phyloP scores from a whole-genome alignment of 1,140 invertebrate species.

The Meloidogyne exigua region DNA sequence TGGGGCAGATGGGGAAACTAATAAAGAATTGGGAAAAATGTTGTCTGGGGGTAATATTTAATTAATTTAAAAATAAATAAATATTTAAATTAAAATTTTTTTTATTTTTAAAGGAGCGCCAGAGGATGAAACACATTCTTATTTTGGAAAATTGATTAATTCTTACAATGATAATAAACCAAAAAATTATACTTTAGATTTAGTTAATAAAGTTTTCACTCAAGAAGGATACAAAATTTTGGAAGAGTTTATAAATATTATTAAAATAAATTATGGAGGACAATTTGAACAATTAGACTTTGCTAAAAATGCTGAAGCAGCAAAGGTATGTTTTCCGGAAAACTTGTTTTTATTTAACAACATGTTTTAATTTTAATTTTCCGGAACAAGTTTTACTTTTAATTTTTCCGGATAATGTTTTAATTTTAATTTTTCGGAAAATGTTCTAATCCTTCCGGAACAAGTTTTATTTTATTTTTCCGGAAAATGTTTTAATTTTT shows the following conservation, averaged over 20 bases:
- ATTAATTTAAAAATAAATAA: no score
- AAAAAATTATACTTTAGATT: slow-evolving; percentile 30
- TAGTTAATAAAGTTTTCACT: slow-evolving; percentile 25
- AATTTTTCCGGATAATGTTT: no score
- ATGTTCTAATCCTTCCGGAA: no score
- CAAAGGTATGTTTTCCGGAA: slow-evolving; percentile 5
- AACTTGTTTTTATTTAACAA: no score
- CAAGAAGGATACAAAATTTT: slow-evolving; percentile 12
- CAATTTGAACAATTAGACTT: slow-evolving; percentile 31
- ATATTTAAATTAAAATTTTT: not conserved
- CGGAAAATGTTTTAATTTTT: no score
- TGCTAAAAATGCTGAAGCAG: slow-evolving; percentile 9
- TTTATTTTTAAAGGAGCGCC: not conserved
- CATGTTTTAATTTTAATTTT: no score
- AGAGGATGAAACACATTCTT: not conserved
- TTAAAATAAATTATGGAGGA: slow-evolving; percentile 15
- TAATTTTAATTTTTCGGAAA: no score
- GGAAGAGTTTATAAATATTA: slow-evolving; percentile 9
- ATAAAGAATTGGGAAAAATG: slow-evolving; percentile 25
- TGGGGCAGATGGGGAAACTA: slow-evolving; percentile 27
- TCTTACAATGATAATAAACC: not conserved
- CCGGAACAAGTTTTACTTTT: no score
- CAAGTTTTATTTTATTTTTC: no score
- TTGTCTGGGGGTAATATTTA: slow-evolving; percentile 15
- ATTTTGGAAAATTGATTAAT: not conserved